A percentile compares a stretch with the other conserved stretches of the same genome.
Conservation (phyloP, 2,797 vertebrate genomes). For the Megalops cyprinoides region DNA sequence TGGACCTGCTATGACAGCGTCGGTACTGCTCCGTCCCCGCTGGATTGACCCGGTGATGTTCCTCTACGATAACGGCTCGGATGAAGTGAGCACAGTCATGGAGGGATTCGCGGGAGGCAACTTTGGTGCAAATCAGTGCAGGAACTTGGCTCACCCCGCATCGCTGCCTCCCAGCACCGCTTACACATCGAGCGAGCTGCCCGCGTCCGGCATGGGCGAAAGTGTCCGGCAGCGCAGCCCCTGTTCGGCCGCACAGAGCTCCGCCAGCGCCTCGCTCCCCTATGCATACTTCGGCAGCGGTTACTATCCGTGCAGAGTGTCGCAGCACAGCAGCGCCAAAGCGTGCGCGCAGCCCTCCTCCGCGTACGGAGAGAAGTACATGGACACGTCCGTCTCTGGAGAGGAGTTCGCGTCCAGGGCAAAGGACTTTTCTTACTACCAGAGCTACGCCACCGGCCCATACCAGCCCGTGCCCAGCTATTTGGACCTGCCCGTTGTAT, state of each 20-base stretch:
- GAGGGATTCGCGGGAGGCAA: slow-evolving; percentile 86
- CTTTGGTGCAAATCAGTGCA: slow-evolving; percentile 92
- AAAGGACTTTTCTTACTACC: slow-evolving; percentile 97
- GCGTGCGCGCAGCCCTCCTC: slow-evolving; percentile 88
- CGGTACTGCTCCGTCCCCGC: slow-evolving; percentile 96
- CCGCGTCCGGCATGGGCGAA: slow-evolving; percentile 87
- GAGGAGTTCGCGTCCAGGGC: slow-evolving; percentile 93
- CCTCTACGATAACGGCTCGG: slow-evolving; percentile 93
- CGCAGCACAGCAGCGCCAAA: slow-evolving; percentile 89
- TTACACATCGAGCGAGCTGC: slow-evolving; percentile 86
- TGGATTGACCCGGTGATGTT: slow-evolving; percentile 99
- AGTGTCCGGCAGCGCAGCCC: slow-evolving; percentile 96
- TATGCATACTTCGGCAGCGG: slow-evolving; percentile 97
- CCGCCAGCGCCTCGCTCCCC: slow-evolving; percentile 89
- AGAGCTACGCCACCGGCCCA: slow-evolving; percentile 89
- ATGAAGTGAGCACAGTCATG: slow-evolving; percentile 97
- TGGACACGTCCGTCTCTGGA: slow-evolving; percentile 89
- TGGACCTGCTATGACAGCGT: slow-evolving; percentile 98
- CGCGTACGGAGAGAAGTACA: slow-evolving; percentile 89
- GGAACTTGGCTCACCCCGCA: slow-evolving; percentile 93
- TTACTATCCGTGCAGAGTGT: slow-evolving; percentile 95
- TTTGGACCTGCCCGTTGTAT: slow-evolving; percentile 92
- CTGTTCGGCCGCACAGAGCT: slow-evolving; percentile 90
- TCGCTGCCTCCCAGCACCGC: slow-evolving; percentile 88
- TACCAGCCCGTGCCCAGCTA: slow-evolving; percentile 94